Evolutionary conservation across 1,140 invertebrate genomes (phyloP).

Genomic region (Ylistrum balloti): DNA sequence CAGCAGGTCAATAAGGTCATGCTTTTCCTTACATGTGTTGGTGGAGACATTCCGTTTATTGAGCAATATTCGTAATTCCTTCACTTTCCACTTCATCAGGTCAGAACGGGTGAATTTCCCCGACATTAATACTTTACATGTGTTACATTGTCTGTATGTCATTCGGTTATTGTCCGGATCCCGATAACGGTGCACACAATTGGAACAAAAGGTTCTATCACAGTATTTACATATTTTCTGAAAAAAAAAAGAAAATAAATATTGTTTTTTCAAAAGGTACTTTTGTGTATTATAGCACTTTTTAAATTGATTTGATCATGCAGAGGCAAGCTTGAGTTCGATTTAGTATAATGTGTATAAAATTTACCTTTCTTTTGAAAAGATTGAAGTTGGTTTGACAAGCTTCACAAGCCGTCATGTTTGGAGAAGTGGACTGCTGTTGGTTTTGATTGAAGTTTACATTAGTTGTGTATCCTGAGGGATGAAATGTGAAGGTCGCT

Average conservation of each 20-base stretch:
- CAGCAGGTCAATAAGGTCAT: conserved; percentile 80
- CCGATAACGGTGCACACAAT: conserved; percentile 71
- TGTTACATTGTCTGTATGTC: conserved; percentile 73
- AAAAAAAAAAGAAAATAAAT: conserved; percentile 55
- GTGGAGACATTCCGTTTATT: conserved; percentile 75
- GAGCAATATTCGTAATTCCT: conserved; percentile 79
- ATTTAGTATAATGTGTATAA: too few species aligned
- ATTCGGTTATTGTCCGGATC: conserved; percentile 44
- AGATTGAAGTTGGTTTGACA: conserved; percentile 72
- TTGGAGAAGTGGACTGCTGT: not conserved
- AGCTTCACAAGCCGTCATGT: conserved; percentile 70
- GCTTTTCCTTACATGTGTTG: conserved; percentile 79
- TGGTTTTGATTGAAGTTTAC: conserved; percentile 15
- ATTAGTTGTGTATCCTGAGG: conserved; percentile 41
- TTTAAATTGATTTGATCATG: too few species aligned
- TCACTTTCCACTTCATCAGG: conserved; percentile 78
- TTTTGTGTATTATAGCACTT: too few species aligned
- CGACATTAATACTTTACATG: conserved; percentile 75
- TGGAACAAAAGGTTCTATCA: conserved; percentile 75
- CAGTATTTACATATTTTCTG: conserved; percentile 80
- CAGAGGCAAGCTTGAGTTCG: too few species aligned
- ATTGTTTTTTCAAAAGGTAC: not conserved
- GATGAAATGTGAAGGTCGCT: conserved; percentile 49
- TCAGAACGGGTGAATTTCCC: conserved; percentile 76
- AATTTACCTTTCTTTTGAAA: conserved; percentile 76